phyloP scores from a whole-genome alignment of 2,113 vertebrate species.

The Colius striatus region DNA sequence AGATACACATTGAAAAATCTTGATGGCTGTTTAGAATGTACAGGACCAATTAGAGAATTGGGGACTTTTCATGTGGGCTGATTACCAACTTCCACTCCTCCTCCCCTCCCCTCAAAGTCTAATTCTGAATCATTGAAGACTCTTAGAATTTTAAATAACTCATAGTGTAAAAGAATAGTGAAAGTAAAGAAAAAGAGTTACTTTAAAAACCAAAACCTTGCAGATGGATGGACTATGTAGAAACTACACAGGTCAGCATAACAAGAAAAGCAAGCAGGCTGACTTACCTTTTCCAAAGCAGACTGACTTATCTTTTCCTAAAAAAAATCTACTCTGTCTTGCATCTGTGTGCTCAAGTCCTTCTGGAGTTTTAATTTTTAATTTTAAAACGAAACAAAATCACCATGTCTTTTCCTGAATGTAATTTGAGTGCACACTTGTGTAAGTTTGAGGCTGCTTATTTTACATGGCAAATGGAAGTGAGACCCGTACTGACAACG shows the following conservation, averaged over 20 bases:
- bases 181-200: background rate
- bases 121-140: background rate
- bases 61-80: constrained; percentile 24
- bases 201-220: background rate
- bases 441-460: constrained; percentile 34
- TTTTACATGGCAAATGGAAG: constrained; percentile 61
- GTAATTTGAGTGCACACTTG: constrained; percentile 48
- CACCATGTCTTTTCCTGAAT: constrained; percentile 32
- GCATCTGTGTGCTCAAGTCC: constrained; percentile 1
- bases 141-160: constrained; percentile 9
- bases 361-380: background rate
- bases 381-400: constrained; percentile 52
- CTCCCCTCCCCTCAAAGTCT: background rate
- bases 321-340: background rate
- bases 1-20: background rate
- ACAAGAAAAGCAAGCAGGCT: background rate
- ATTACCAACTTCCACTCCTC: background rate
- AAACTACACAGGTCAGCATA: background rate
- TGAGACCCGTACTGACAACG: background rate
- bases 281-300: background rate
- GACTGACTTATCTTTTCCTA: background rate
- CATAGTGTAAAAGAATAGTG: background rate
- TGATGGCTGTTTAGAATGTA: background rate
- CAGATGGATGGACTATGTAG: background rate
- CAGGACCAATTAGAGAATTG: background rate